These are phyloP conservation scores for Castor canadensis DNA, from an alignment of 2,113 vertebrate genomes.

Conservation along the genomic window DNA sequence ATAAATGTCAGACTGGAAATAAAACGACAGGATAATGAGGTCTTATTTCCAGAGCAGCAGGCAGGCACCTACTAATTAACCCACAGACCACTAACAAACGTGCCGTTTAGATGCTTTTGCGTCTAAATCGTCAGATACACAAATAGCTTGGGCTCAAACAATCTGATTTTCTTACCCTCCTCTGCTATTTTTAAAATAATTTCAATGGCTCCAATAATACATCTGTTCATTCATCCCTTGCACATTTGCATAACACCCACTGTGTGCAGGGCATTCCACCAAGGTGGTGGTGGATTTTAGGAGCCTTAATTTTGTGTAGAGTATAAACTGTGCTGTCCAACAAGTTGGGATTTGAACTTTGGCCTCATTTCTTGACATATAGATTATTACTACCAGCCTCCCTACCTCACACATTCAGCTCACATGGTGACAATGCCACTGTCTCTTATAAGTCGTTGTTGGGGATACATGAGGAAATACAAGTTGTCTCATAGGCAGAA, in stretches of 20 bases:
- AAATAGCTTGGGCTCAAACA: neutral
- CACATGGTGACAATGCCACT: neutral
- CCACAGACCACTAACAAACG: constrained; percentile 27
- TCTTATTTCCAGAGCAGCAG: constrained; percentile 54
- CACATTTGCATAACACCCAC: neutral
- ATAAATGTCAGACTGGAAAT: constrained; percentile 72
- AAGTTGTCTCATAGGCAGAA: neutral
- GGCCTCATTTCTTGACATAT: fast-evolving
- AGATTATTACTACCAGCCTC: fast-evolving
- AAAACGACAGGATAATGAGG: constrained; percentile 65
- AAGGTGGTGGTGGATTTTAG: fast-evolving
- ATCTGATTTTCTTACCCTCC: constrained; percentile 14
- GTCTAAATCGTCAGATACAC: neutral
- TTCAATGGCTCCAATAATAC: constrained; percentile 16
- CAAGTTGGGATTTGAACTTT: neutral
- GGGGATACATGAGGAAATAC: neutral
- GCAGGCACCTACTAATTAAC: constrained; percentile 13
- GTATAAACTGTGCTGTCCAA: neutral
- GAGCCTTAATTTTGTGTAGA: neutral
- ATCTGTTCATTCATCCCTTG: neutral
- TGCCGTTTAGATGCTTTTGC: neutral
- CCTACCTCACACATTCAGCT: fast-evolving
- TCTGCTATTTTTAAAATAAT: constrained; percentile 56
- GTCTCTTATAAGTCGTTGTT: fast-evolving
- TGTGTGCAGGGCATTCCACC: neutral